Conservation (phyloP, 2,888 invertebrate species). For the Metellina segmentata region DNA sequence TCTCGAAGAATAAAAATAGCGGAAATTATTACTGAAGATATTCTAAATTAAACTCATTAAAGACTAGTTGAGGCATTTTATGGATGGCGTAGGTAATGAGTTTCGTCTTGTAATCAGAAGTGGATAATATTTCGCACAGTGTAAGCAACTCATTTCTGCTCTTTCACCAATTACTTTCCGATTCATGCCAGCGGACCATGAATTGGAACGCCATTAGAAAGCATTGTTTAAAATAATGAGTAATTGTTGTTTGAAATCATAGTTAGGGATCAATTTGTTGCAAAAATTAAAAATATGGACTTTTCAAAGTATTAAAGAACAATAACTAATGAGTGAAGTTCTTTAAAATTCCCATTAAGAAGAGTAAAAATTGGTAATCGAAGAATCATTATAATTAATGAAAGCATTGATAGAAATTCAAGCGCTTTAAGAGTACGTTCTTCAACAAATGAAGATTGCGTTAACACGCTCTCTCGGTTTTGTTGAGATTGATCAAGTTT, state of each 20-base stretch:
- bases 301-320: background rate
- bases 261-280: background rate
- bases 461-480: too few species aligned
- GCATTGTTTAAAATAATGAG: background rate
- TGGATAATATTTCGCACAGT: constrained; percentile 16
- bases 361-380: background rate
- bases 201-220: background rate
- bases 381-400: background rate
- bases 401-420: too few species aligned
- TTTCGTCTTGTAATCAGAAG: constrained; percentile 9
- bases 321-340: background rate
- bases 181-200: background rate
- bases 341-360: background rate
- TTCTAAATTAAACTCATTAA: constrained; percentile 31
- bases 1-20: constrained; percentile 19
- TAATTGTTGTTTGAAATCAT: background rate
- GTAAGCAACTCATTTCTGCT: background rate
- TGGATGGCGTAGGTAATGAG: constrained; percentile 15
- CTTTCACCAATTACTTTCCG: constrained; percentile 12
- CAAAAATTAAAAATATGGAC: background rate
- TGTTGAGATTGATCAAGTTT: too few species aligned
- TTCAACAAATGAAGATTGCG: too few species aligned
- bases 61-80: background rate
- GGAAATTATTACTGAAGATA: constrained; percentile 16
- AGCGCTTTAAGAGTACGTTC: too few species aligned